Evolutionary conservation across 2,113 vertebrate genomes (phyloP), one percentile per base, ranked within the genome.

Genomic region (Pan paniscus): DNA sequence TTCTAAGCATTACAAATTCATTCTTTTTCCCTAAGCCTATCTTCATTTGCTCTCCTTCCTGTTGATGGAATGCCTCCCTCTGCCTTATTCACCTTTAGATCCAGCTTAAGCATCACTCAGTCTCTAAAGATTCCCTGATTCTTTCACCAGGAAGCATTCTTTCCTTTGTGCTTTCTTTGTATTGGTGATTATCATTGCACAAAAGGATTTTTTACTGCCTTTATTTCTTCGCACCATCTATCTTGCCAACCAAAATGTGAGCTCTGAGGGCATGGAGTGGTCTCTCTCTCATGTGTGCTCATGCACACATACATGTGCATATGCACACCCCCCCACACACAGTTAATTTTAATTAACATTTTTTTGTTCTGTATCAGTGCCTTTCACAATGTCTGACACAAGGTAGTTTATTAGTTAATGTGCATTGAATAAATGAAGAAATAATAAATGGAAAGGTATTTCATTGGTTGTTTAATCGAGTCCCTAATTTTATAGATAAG

Each of bases 261-360:
- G 11, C n/a, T 97, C 72, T 67, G 38, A 85, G 22, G 22, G 17
- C 46, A 48, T 55, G n/a, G 35, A 61, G 13, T n/a, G 3, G 80
- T 89, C 55, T 73, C 30, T 89, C 43, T 93, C 16, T 61, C 25
- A 68, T 9, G 83, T 52, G 59, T 11, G 38, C 35, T 35, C 30
- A 59, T 27, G 46, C 14, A 35, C 59, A 67, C 12, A 40, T 2
- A 40, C 25, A 52, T 22, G 4, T 32, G 23, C n/a, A 52, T 38
- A 20, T 11, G 14, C 13, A 20, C 27, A 20, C 61, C 61, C 23
- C 27, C 61, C 12, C 5, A 30, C 17, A 90, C 12, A 90, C 12
- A 73, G 76, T 81, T 79, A 96, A 83, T 92, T 96, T 95, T 57
- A 94, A 92, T 85, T 86, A 81, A 61, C 13, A 46, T 38, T 70